Conservation (phyloP, 2,797 vertebrate genomes). For the Gephyroberyx darwinii region DNA sequence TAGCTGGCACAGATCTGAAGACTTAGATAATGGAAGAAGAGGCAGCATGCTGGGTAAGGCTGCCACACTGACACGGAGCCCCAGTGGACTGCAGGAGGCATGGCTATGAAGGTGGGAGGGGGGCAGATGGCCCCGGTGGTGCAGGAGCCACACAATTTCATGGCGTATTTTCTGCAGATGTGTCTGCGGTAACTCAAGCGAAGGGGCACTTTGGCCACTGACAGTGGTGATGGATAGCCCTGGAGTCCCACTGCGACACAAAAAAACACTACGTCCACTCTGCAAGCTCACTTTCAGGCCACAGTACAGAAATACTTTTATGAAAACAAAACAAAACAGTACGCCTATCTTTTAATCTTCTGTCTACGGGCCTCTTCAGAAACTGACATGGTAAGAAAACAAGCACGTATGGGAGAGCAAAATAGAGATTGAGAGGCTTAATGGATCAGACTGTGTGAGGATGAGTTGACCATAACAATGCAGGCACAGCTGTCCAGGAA, state of each 20-base stretch:
- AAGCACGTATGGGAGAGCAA: slow-evolving; percentile 14
- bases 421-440: slow-evolving; percentile 23
- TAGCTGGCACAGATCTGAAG: slow-evolving; percentile 21
- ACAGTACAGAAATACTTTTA: neutral
- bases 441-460: slow-evolving; percentile 29
- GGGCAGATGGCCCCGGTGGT: slow-evolving; percentile 84
- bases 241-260: slow-evolving; percentile 53
- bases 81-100: slow-evolving; percentile 45
- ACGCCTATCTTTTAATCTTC: slow-evolving; percentile 34
- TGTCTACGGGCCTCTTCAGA: slow-evolving; percentile 19
- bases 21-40: slow-evolving; percentile 21
- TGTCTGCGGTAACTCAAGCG: slow-evolving; percentile 89
- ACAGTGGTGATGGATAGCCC: slow-evolving; percentile 79
- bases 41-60: slow-evolving; percentile 30
- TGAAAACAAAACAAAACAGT: slow-evolving; percentile 42
- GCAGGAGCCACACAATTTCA: slow-evolving; percentile 93
- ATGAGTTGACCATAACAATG: slow-evolving; percentile 43
- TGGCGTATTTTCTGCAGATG: slow-evolving; percentile 91
- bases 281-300: slow-evolving; percentile 40
- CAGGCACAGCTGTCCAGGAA: slow-evolving; percentile 39
- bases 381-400: neutral
- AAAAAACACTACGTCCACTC: slow-evolving; percentile 44
- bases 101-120: slow-evolving; percentile 16
- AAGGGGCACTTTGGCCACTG: slow-evolving; percentile 79
- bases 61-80: slow-evolving; percentile 49